Percentiles rank a stretch among this genome's conserved stretches.
These are phyloP conservation scores for Hydropotes inermis DNA, from an alignment of 2,113 vertebrate species.

Conservation along the genomic window DNA sequence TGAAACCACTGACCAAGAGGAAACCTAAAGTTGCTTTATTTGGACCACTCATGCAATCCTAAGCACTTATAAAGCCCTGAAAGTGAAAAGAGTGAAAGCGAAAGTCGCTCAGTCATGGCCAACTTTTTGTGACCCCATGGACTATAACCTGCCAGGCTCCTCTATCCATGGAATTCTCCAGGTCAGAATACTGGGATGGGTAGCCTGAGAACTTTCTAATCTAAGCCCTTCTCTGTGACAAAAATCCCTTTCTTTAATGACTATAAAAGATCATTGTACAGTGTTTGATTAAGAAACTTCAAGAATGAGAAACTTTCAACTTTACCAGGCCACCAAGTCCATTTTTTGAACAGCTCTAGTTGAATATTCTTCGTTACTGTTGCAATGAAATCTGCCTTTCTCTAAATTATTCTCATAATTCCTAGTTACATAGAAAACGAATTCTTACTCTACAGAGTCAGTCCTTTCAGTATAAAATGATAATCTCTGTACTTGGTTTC, in stretches of 20 bases:
- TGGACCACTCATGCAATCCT: not conserved
- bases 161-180: not conserved
- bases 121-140: not conserved
- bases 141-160: not conserved
- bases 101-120: not conserved
- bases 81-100: not conserved
- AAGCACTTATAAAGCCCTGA: not conserved
- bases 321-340: not conserved
- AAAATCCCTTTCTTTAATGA: not conserved
- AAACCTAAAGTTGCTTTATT: not conserved
- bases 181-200: not conserved
- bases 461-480: not conserved
- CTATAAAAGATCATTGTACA: not conserved
- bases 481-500: not conserved
- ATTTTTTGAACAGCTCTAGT: not conserved
- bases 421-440: not conserved
- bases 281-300: not conserved
- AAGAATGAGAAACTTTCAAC: not conserved
- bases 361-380: constrained; percentile 17
- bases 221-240: not conserved
- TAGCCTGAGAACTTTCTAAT: not conserved
- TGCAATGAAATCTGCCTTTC: not conserved
- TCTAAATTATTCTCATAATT: not conserved
- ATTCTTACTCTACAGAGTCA: not conserved
- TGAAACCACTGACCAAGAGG: not conserved